A percentile compares a stretch with the other conserved stretches of the same genome.
Conservation (phyloP, 1,140 invertebrate species). For the Brachionus calyciflorus region DNA sequence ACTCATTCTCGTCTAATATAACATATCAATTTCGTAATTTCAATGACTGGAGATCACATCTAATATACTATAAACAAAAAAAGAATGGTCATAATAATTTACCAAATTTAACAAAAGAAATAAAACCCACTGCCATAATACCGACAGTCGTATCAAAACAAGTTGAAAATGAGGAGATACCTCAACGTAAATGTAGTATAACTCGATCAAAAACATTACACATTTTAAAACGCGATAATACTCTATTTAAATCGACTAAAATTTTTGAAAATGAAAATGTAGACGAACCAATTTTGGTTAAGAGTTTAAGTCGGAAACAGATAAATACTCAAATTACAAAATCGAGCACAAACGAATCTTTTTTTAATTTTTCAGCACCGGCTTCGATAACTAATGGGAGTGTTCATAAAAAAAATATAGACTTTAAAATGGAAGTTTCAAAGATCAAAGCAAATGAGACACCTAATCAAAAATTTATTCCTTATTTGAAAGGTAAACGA, state of each 20-base stretch:
- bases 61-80: constrained; percentile 36
- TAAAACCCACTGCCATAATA: neutral
- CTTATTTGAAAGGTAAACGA: constrained; percentile 5
- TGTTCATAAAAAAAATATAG: constrained; percentile 9
- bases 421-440: constrained; percentile 12
- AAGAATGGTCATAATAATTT: constrained; percentile 18
- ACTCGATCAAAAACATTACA: neutral
- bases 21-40: constrained; percentile 32
- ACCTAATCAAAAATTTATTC: constrained; percentile 24
- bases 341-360: neutral
- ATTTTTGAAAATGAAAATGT: neutral
- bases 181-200: neutral
- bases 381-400: neutral
- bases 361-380: constrained; percentile 12
- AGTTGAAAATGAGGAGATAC: neutral
- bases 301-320: neutral
- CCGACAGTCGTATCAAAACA: constrained; percentile 15
- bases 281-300: neutral
- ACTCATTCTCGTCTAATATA: neutral
- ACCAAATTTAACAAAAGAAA: constrained; percentile 8
- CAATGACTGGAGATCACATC: constrained; percentile 30
- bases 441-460: neutral
- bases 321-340: neutral
- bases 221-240: neutral
- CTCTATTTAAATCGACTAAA: neutral